These are phyloP conservation scores for Cathartes aura DNA, from an alignment of 2,113 vertebrate genomes.

Conservation along the genomic window DNA sequence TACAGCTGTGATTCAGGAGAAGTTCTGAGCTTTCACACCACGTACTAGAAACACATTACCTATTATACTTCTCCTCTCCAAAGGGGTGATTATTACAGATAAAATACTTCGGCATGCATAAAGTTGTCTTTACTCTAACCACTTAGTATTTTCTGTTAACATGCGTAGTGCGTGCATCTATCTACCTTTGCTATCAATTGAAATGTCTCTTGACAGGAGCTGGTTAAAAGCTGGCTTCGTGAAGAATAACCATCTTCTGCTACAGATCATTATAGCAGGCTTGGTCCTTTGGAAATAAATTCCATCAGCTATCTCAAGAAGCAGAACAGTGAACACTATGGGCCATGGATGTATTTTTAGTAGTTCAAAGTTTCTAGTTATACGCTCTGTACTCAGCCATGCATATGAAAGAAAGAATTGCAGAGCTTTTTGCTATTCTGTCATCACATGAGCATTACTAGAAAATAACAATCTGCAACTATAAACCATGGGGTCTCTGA, in stretches of 20 bases:
- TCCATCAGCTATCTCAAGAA: background rate
- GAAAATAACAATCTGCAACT: background rate
- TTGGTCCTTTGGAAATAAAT: background rate
- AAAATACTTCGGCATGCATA: background rate
- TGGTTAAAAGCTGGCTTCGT: background rate
- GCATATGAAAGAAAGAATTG: background rate
- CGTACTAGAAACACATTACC: background rate
- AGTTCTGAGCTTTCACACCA: background rate
- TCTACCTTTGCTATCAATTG: background rate
- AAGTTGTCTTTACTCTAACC: background rate
- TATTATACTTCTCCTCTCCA: background rate
- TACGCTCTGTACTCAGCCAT: background rate
- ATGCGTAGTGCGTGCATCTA: fast-evolving
- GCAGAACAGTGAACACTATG: background rate
- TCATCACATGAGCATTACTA: background rate
- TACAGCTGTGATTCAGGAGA: background rate
- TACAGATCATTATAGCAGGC: background rate
- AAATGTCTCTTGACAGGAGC: background rate
- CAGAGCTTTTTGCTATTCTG: background rate
- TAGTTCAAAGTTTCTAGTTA: background rate
- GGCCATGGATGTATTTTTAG: background rate
- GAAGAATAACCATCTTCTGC: background rate
- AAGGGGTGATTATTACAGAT: background rate
- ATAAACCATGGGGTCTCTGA: background rate
- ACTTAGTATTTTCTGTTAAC: background rate